Base-by-base conservation (phyloP, 2,797 vertebrate genomes). In the Microcaecilia unicolor region DNA sequence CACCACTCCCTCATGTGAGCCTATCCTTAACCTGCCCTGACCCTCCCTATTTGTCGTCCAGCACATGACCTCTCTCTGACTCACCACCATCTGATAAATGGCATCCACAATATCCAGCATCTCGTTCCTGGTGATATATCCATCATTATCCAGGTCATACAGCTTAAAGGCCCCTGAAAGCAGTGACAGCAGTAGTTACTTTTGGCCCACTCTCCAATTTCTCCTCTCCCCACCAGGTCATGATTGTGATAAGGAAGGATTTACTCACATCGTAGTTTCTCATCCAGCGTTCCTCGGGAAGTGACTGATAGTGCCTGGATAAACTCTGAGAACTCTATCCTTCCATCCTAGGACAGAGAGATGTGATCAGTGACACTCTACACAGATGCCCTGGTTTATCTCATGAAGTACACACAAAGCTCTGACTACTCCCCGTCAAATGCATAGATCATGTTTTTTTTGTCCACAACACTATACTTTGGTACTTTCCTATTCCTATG, bases 41-140 rank as follows among this genome's bases (percentile, higher is more conserved):
- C 13, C 25, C 13, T n/a, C n/a, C n/a, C n/a, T n/a, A n/a, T n/a
- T n/a, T n/a, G n/a, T n/a, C n/a, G n/a, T n/a, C 10, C 15, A 19
- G 7, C 14, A 6, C 7, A 6, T 13, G n/a, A 8, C 1, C 0
- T 5, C 16, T 28, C 0, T 6, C 3, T 5, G 1, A 79, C 92
- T 88, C 61, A 98, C 95, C 93, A 99, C 94, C 95, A 99, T 99
- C 80, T 98, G 92, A 70, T 99, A 99, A 58, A 99, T 99, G 4
- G 95, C 94, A 2, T 99, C 95, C 32, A 99, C 95, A 6, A 99
- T 99, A 67, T 98, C 92, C 64, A 99, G 56, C 95, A 99, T 99
- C 84, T 99, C 95, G 0, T 92, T 94, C 41, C 95, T 82, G 10
- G 95, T 99, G 78, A 99, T 99, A 78, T 94, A 98, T 37, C 95